These are phyloP conservation scores for Atethmia centrago DNA, from an alignment of 2,888 invertebrate species.

Conservation along the genomic window DNA sequence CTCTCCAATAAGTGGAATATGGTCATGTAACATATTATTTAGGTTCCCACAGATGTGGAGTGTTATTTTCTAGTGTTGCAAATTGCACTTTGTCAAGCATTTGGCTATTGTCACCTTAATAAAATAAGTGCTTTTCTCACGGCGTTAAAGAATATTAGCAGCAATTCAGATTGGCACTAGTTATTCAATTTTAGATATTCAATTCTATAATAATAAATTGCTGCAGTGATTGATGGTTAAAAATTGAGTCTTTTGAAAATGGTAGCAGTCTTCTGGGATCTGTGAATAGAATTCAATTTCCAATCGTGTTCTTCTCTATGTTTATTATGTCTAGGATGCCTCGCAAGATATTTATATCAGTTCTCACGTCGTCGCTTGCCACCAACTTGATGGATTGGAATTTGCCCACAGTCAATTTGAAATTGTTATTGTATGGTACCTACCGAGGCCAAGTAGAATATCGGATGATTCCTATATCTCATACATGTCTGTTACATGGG, in stretches of 20 bases:
- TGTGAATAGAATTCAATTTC: slow-evolving; percentile 8
- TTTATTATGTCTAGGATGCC: not conserved
- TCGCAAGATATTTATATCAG: not conserved
- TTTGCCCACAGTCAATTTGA: slow-evolving; percentile 23
- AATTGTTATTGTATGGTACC: slow-evolving; percentile 10
- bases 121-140: slow-evolving; percentile 24
- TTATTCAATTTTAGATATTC: slow-evolving; percentile 21
- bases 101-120: slow-evolving; percentile 15
- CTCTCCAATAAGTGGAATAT: slow-evolving; percentile 36
- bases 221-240: slow-evolving; percentile 1
- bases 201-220: too few species aligned
- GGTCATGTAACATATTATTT: slow-evolving; percentile 22
- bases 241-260: slow-evolving; percentile 7
- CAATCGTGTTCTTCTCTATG: not conserved
- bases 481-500: slow-evolving; percentile 4
- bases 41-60: slow-evolving; percentile 17
- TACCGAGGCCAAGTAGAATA: slow-evolving; percentile 1
- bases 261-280: not conserved
- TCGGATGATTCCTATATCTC: slow-evolving; percentile 16
- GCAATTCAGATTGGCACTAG: slow-evolving; percentile 2
- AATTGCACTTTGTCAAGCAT: slow-evolving; percentile 34
- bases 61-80: slow-evolving; percentile 15
- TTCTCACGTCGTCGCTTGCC: slow-evolving; percentile 6
- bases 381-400: slow-evolving; percentile 16
- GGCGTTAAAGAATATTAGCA: slow-evolving; percentile 21